A percentile compares a stretch with the other conserved stretches of the same genome.
Evolutionary conservation across 2,888 invertebrate species (phyloP).

Genomic region (Oxyteleia sp.): DNA sequence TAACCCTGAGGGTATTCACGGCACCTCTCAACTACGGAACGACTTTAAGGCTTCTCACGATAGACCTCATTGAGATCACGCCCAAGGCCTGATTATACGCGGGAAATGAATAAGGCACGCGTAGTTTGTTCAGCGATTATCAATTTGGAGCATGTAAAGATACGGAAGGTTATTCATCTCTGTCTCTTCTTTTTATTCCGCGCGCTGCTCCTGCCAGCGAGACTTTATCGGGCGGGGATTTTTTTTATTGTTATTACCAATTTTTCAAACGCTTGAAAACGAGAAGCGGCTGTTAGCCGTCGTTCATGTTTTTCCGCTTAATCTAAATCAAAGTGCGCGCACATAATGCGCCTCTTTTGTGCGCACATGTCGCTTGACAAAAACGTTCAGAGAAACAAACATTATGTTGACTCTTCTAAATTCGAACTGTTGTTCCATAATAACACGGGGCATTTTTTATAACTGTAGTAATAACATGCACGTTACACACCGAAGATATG

Average conservation of each 20-base stretch:
- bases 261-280: constrained; percentile 25
- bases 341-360: background rate
- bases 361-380: constrained; percentile 15
- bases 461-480: constrained; percentile 50
- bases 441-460: constrained; percentile 47
- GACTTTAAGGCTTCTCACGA: constrained; percentile 74
- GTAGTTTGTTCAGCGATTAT: constrained; percentile 81
- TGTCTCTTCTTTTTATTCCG: constrained; percentile 32
- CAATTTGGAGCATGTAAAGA: constrained; percentile 80
- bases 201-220: constrained; percentile 16
- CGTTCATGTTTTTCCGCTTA: background rate
- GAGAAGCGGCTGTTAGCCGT: background rate
- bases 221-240: constrained; percentile 25
- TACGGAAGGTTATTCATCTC: constrained; percentile 70
- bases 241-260: constrained; percentile 10
- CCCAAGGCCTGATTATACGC: constrained; percentile 79
- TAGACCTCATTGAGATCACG: constrained; percentile 76
- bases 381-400: constrained; percentile 25
- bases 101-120: constrained; percentile 79
- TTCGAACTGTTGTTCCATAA: constrained; percentile 37
- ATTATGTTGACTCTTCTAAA: constrained; percentile 49
- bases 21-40: constrained; percentile 62
- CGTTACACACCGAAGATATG: constrained; percentile 57
- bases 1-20: constrained; percentile 76
- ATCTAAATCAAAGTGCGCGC: background rate